phyloP scores from a whole-genome alignment of 2,113 vertebrate species.

The Erpornis zantholeuca region DNA sequence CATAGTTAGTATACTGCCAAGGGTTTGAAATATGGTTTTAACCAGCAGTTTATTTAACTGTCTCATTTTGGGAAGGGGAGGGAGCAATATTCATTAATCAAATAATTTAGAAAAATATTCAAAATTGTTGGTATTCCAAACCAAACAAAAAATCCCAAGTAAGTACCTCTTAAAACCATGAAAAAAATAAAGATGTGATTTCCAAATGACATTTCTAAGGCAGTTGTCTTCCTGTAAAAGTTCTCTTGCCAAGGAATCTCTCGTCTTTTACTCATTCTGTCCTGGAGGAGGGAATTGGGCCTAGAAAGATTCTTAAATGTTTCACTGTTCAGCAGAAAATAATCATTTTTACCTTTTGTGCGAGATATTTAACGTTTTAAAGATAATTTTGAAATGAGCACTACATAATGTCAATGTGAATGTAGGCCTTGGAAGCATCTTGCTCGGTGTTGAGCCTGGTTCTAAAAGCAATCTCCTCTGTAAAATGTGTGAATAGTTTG shows the following conservation, averaged over 20 bases:
- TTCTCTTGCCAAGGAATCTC: constrained; percentile 81
- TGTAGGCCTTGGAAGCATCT: constrained; percentile 82
- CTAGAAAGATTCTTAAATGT: constrained; percentile 68
- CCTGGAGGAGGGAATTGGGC: constrained; percentile 54
- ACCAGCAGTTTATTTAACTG: constrained; percentile 27
- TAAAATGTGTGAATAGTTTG: constrained; percentile 92
- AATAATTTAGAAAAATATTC: constrained; percentile 46
- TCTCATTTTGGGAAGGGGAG: neutral
- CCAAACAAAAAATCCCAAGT: constrained; percentile 3
- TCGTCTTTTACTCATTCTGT: constrained; percentile 69
- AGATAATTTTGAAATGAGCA: constrained; percentile 76
- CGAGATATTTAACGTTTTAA: constrained; percentile 72
- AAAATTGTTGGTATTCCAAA: constrained; percentile 66
- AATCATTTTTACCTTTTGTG: constrained; percentile 74
- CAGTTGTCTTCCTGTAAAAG: constrained; percentile 80
- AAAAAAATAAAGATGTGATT: constrained; percentile 47
- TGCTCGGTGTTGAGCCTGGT: constrained; percentile 78
- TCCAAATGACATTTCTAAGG: constrained; percentile 69
- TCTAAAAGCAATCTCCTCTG: constrained; percentile 88
- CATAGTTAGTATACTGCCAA: constrained; percentile 1
- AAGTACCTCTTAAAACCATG: constrained; percentile 71
- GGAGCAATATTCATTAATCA: neutral
- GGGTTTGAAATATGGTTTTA: constrained; percentile 38
- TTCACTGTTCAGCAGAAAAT: constrained; percentile 66
- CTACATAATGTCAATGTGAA: constrained; percentile 94